Evolutionary conservation across 2,888 invertebrate species (phyloP).

Genomic region (Agrilus mali): DNA sequence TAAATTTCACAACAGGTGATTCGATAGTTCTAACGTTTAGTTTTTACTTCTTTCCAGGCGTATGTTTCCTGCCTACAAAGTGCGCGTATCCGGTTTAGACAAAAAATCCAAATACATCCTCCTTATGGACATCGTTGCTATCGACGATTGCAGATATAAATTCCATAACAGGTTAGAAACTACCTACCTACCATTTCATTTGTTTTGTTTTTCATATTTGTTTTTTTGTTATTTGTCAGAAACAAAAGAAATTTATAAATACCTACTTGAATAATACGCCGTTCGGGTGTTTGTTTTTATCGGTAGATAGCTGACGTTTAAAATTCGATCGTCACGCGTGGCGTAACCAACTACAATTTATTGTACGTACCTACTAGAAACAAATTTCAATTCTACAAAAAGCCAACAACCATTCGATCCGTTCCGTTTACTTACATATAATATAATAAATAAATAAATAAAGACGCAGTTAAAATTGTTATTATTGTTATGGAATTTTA

Average conservation of each 20-base stretch:
- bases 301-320: slow-evolving; percentile 8
- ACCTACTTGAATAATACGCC: background rate
- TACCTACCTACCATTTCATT: background rate
- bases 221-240: background rate
- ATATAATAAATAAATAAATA: no score
- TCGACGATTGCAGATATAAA: slow-evolving; percentile 92
- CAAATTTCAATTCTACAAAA: no score
- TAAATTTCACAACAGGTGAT: slow-evolving; percentile 91
- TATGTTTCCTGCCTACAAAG: slow-evolving; percentile 97
- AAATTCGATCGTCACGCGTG: no score
- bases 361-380: no score
- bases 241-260: no score
- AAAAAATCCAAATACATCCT: slow-evolving; percentile 96
- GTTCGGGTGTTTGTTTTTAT: slow-evolving; percentile 20
- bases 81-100: slow-evolving; percentile 91
- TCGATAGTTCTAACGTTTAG: background rate
- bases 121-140: slow-evolving; percentile 94
- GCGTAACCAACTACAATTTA: no score
- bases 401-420: no score
- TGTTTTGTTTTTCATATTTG: slow-evolving; percentile 1
- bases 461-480: no score
- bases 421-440: no score
- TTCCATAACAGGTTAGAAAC: slow-evolving; percentile 76
- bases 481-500: no score
- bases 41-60: slow-evolving; percentile 57